phyloP scores from a whole-genome alignment of 2,888 invertebrate species.

The Tanypteryx hageni region DNA sequence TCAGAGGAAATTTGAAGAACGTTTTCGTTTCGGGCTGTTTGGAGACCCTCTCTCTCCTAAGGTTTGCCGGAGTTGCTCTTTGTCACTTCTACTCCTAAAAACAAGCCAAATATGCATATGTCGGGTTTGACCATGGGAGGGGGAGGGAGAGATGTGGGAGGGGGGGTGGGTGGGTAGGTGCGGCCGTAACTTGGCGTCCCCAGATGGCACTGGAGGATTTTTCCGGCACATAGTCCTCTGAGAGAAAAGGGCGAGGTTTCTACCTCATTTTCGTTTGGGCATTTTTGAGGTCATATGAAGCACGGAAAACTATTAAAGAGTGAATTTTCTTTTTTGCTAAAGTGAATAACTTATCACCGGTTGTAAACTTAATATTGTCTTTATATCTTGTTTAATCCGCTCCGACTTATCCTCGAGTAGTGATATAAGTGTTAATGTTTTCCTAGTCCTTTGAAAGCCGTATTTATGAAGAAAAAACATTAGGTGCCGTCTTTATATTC shows the following conservation, averaged over 20 bases:
- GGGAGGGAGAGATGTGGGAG: not conserved
- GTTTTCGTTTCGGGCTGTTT: constrained; percentile 34
- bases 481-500: no score
- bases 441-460: no score
- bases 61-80: not conserved
- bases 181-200: not conserved
- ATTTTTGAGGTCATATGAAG: not conserved
- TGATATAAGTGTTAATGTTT: no score
- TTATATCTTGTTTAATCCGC: no score
- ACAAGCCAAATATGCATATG: constrained; percentile 18
- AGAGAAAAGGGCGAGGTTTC: not conserved
- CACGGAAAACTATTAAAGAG: no score
- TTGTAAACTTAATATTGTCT: no score
- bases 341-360: no score
- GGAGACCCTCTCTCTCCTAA: not conserved
- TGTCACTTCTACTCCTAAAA: not conserved
- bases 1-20: constrained; percentile 9
- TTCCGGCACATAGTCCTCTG: not conserved
- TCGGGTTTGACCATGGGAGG: not conserved
- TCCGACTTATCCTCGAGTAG: no score
- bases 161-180: not conserved
- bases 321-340: no score
- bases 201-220: not conserved
- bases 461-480: no score
- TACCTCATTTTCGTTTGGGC: not conserved